Percentiles rank a stretch among this genome's conserved stretches.
These are phyloP conservation scores for Pelodytes ibericus DNA, from an alignment of 2,797 vertebrate species.

Conservation along the genomic window DNA sequence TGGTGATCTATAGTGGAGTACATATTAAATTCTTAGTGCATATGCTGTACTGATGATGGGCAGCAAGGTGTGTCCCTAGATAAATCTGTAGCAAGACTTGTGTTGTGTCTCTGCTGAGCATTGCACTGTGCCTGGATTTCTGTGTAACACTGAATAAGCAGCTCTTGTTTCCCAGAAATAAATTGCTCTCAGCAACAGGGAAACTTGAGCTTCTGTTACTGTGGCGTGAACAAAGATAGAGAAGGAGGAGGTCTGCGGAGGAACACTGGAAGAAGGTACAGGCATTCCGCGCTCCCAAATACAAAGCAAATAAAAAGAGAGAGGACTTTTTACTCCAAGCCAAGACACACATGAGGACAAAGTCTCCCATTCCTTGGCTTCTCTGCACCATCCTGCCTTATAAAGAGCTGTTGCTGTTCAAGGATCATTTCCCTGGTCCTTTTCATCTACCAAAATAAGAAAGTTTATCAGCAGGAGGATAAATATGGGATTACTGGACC, in stretches of 20 bases:
- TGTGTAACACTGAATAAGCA: slow-evolving; percentile 38
- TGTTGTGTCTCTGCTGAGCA: neutral
- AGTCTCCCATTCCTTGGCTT: neutral
- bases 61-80: slow-evolving; percentile 3
- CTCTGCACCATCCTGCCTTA: neutral
- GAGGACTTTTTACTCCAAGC: slow-evolving; percentile 8
- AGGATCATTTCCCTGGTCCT: neutral
- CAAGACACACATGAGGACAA: neutral
- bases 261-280: slow-evolving; percentile 11
- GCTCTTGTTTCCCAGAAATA: slow-evolving; percentile 36
- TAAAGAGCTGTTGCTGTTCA: slow-evolving; percentile 9
- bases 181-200: slow-evolving; percentile 29
- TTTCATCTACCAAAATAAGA: slow-evolving; percentile 16
- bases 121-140: slow-evolving; percentile 11
- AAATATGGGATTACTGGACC: slow-evolving; percentile 15
- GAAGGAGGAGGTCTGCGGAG: slow-evolving; percentile 43
- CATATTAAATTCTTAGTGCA: neutral
- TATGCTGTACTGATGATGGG: neutral
- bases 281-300: slow-evolving; percentile 26
- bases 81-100: neutral
- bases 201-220: slow-evolving; percentile 37
- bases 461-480: slow-evolving; percentile 32
- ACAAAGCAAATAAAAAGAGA: slow-evolving; percentile 9
- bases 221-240: slow-evolving; percentile 35
- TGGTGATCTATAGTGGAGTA: neutral